These are phyloP conservation scores for Glareola pratincola DNA, from an alignment of 2,113 vertebrate species.

Conservation along the genomic window DNA sequence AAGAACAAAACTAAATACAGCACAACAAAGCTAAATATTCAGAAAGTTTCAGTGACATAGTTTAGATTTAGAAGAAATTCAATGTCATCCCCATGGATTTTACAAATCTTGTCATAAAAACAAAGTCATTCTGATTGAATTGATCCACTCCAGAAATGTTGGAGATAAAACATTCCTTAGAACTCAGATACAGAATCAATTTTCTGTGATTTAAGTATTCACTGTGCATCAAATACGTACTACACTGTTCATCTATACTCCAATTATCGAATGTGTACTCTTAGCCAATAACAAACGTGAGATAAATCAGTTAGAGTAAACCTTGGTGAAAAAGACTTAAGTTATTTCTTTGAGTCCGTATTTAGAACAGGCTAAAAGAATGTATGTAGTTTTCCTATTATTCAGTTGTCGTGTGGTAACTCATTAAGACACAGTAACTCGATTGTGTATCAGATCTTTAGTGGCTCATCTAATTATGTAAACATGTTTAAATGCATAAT, in stretches of 20 bases:
- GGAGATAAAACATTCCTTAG: background rate
- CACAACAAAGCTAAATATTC: background rate
- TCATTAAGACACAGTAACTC: background rate
- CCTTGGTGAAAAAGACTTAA: background rate
- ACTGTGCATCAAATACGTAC: background rate
- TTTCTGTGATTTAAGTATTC: background rate
- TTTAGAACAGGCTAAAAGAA: background rate
- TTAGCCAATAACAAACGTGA: background rate
- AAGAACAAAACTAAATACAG: background rate
- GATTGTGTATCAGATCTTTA: background rate
- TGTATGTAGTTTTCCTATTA: background rate
- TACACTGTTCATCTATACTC: background rate
- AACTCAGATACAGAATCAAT: background rate
- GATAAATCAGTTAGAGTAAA: background rate
- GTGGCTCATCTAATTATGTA: background rate
- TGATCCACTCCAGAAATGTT: background rate
- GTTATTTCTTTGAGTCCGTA: background rate
- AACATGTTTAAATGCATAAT: background rate
- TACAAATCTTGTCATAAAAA: background rate
- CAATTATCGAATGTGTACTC: background rate
- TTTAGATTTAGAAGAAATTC: background rate
- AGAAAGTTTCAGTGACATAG: background rate
- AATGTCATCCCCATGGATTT: background rate
- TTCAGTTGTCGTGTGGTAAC: background rate
- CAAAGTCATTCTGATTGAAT: background rate